Percentiles rank a stretch among this genome's conserved stretches.
Evolutionary conservation across 2,888 invertebrate species (phyloP).

Genomic region (Drosophila nr. medialis): DNA sequence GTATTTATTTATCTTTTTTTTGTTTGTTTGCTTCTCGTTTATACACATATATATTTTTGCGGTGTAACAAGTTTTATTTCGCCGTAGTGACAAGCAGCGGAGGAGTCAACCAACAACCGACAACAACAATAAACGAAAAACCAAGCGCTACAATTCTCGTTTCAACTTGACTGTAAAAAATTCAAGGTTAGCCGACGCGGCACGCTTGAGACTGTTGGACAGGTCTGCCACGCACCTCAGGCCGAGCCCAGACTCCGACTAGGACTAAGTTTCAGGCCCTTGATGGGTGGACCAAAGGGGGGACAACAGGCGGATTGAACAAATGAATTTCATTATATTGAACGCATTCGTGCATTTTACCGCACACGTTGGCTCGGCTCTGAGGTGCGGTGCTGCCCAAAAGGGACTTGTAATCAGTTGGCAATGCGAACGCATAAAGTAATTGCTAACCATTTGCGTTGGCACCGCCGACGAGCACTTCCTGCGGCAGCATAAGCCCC

Average conservation of each 20-base stretch:
- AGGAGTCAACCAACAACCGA: conserved; percentile 60
- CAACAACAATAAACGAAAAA: conserved; percentile 37
- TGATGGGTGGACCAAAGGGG: conserved; percentile 6
- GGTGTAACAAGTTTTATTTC: conserved; percentile 72
- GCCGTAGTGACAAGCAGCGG: conserved; percentile 59
- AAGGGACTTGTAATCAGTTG: conserved; percentile 78
- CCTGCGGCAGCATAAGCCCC: conserved; percentile 17
- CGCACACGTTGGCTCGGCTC: conserved; percentile 63
- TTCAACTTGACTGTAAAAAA: conserved; percentile 58
- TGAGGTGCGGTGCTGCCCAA: conserved; percentile 64
- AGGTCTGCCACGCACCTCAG: conserved; percentile 60
- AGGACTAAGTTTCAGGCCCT: conserved; percentile 24
- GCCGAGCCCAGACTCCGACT: conserved; percentile 37
- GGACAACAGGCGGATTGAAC: conserved; percentile 41
- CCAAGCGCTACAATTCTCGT: conserved; percentile 64
- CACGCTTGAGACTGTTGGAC: conserved; percentile 65
- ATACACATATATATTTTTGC: conserved; percentile 52
- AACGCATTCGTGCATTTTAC: conserved; percentile 78
- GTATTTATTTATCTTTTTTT: background rate
- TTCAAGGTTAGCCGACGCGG: conserved; percentile 74
- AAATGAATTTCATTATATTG: conserved; percentile 78
- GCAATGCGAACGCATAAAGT: conserved; percentile 77
- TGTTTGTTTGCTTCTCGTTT: conserved; percentile 29
- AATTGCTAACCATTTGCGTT: conserved; percentile 79
- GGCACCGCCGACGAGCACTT: conserved; percentile 65